Conservation (phyloP, 2,888 invertebrate species). For the Pristionchus maxplancki region DNA sequence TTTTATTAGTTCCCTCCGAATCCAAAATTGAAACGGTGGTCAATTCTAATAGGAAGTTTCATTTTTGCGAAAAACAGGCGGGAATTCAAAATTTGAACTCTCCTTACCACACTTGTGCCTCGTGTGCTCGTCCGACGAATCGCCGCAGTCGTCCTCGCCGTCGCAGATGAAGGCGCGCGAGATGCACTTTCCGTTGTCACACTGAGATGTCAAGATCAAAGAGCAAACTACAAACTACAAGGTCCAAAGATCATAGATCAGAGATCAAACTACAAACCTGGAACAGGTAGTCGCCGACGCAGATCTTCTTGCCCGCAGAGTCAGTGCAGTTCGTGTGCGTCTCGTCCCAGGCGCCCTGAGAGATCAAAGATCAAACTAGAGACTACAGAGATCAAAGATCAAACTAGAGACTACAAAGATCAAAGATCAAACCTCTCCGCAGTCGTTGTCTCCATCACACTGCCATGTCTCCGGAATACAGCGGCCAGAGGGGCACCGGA, state of each 20-base stretch:
- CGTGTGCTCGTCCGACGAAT: conserved; percentile 71
- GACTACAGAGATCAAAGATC: neutral
- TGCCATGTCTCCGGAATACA: conserved; percentile 96
- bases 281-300: conserved; percentile 76
- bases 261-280: conserved; percentile 58
- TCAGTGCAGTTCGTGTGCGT: conserved; percentile 77
- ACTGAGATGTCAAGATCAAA: too few species aligned
- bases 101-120: conserved; percentile 69
- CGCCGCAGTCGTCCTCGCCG: conserved; percentile 76
- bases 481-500: conserved; percentile 83
- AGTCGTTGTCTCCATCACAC: conserved; percentile 97
- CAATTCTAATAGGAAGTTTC: neutral
- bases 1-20: neutral
- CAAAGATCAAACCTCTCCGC: conserved; percentile 87
- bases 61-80: neutral
- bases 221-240: too few species aligned
- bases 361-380: neutral
- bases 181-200: conserved; percentile 79
- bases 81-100: neutral
- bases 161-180: conserved; percentile 76
- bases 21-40: neutral
- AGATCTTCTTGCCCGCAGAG: conserved; percentile 66
- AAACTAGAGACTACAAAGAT: neutral
- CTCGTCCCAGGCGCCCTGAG: conserved; percentile 86
- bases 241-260: conserved; percentile 9